Percentiles rank a stretch among this genome's conserved stretches.
Evolutionary conservation across 2,888 invertebrate genomes (phyloP).

Genomic region (Eupelmus urozonus): DNA sequence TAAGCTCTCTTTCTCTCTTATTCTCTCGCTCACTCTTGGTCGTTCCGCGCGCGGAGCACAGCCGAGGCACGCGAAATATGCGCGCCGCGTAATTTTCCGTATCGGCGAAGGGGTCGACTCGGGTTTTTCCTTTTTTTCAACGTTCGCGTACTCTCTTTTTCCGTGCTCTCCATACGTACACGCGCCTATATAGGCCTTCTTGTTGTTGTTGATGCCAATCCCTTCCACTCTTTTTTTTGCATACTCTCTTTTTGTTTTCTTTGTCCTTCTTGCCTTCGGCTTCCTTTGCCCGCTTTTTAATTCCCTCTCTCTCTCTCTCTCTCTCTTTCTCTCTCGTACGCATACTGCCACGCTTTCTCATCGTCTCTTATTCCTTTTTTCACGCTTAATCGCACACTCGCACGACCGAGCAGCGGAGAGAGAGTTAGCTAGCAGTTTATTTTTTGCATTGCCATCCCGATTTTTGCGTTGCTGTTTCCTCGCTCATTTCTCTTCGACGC

Average conservation of each 20-base stretch:
- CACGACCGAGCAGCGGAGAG: too few relatives aligned
- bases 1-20: slow-evolving; percentile 44
- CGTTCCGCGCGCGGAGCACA: background rate
- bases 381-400: slow-evolving; percentile 17
- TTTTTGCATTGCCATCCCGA: slow-evolving; percentile 10
- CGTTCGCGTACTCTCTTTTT: background rate
- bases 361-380: background rate
- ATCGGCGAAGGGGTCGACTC: slow-evolving; percentile 23
- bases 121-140: slow-evolving; percentile 17
- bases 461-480: background rate
- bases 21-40: slow-evolving; percentile 25
- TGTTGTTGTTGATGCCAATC: background rate
- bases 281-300: background rate
- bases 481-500: background rate
- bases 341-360: background rate
- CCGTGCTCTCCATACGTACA: too few relatives aligned
- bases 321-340: background rate
- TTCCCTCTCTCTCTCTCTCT: background rate
- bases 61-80: slow-evolving; percentile 26
- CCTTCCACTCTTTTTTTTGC: background rate
- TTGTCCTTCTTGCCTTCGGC: slow-evolving; percentile 3
- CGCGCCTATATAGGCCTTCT: too few relatives aligned
- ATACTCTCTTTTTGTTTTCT: background rate
- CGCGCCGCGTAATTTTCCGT: slow-evolving; percentile 25
- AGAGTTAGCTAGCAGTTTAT: background rate